Evolutionary conservation across 2,113 vertebrate genomes (phyloP), one percentile per base, ranked within the genome.

Genomic region (Halichoeres trimaculatus): DNA sequence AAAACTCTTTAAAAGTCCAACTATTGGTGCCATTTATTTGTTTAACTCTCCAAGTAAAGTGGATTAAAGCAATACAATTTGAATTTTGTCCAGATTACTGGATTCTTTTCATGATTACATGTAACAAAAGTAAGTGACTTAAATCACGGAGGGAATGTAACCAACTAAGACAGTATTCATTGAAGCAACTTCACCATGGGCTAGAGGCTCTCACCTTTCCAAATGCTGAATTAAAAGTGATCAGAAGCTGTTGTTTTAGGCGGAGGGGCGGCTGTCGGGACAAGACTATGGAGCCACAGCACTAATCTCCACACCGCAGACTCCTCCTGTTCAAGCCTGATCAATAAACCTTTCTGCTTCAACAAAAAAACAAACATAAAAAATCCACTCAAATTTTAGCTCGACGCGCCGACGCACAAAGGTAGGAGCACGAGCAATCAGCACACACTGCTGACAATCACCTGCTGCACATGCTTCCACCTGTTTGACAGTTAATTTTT

Each of bases 201-300:
- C 78, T 60, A 74, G 77, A 81, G 73, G 52, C 73, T 72, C 66
- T 53, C 45, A 1, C 51, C 7, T 60, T 53, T 69, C 1, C 52
- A 12, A 65, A 50, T 10, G 0, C 55, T 70, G 81, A 81, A 64
- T 53, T 51, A 76, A 36, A 70, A 86, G 52, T 92, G 85, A 92
- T 82, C 68, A 71, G 51, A 26, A 84, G 81, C 73, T 90, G 85
- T 93, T 90, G 84, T 94, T 94, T 84, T 91, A 93, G 93, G 89
- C 14, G 63, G 87, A 72, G 78, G 38, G 52, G 40, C 59, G 57
- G 85, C 80, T 57, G 63, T 35, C 60, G 48, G 84, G 41, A 59
- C 84, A 58, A 56, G 88, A 90, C 85, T 89, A 91, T 52, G 90
- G 90, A 90, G 85, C 88, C 57, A 88, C 85, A 1, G 36, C 85